Base-by-base conservation (phyloP, 2,113 vertebrate genomes). In the Equus przewalskii region DNA sequence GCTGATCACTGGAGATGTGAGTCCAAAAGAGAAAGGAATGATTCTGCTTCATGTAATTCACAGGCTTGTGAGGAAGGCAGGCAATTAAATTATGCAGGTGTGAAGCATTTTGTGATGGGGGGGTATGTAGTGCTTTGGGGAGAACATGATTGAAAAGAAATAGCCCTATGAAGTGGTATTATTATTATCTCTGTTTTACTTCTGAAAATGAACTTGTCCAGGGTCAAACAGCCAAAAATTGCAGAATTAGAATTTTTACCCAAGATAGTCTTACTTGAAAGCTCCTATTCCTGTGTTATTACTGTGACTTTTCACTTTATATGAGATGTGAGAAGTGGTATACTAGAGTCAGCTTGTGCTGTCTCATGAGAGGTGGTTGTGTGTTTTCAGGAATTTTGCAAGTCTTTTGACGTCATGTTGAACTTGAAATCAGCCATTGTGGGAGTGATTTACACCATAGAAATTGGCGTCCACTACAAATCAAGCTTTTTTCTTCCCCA, bases 191-290 rank as follows among this genome's bases (percentile, higher is more conserved):
- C 28, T 49, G 72, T 72, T 93, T 78, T 78, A 89, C 24, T 79
- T 69, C 64, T 44, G 14, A 60, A 95, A 89, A 36, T 14, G 12
- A 93, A 58, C 12, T 82, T 73, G 41, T 89, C 13, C 7, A 26
- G 79, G 6, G 5, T 78, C 33, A 41, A 30, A 72, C 7, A 26
- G 75, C 24, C 19, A 64, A 7, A 79, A 51, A 3, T 86, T 56
- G 69, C 28, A 64, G n/a, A 95, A 79, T 58, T 82, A 78, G 30
- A 85, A 79, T 33, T 93, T 84, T 95, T 49, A 49, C 18, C 78
- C 33, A 26, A 81, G 28, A 21, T 28, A 75, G 14, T 26, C 41
- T 90, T 70, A 18, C 41, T 44, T 93, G 14, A 44, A 80, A 80
- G 6, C 3, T 91, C 33, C 56, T 69, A 18, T 65, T 44, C 49